Evolutionary conservation across 2,888 invertebrate genomes (phyloP).

Genomic region (Philereme vetulata): DNA sequence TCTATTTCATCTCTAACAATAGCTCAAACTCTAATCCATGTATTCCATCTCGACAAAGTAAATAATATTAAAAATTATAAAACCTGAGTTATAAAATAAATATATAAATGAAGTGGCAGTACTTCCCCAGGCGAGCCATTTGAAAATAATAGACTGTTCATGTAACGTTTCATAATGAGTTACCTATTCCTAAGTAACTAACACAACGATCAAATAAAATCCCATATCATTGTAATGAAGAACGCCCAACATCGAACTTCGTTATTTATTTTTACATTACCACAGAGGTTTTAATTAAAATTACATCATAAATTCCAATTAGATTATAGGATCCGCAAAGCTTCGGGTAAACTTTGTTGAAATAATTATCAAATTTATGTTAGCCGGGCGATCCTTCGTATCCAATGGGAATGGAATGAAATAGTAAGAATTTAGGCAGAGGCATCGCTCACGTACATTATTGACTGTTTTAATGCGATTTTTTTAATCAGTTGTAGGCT

Average conservation of each 20-base stretch:
- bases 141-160: too few species aligned
- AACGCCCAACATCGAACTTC: slow-evolving; percentile 30
- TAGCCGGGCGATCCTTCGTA: slow-evolving; percentile 34
- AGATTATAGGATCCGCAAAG: slow-evolving; percentile 43
- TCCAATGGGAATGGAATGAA: slow-evolving; percentile 34
- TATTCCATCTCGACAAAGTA: too few species aligned
- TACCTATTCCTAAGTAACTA: too few species aligned
- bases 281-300: slow-evolving; percentile 44
- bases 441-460: slow-evolving; percentile 30
- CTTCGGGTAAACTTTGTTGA: slow-evolving; percentile 46
- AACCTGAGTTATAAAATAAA: too few species aligned
- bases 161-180: too few species aligned
- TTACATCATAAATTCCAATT: slow-evolving; percentile 47
- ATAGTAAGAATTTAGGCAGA: slow-evolving; percentile 17
- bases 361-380: slow-evolving; percentile 52
- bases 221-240: slow-evolving; percentile 10
- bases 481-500: too few species aligned
- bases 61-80: too few species aligned
- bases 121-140: too few species aligned
- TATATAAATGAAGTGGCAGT: too few species aligned
- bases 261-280: slow-evolving; percentile 36
- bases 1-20: too few species aligned
- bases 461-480: slow-evolving; percentile 8
- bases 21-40: too few species aligned
- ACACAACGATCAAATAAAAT: background rate